Evolutionary conservation across 2,113 vertebrate genomes (phyloP).

Genomic region (Rissa tridactyla): DNA sequence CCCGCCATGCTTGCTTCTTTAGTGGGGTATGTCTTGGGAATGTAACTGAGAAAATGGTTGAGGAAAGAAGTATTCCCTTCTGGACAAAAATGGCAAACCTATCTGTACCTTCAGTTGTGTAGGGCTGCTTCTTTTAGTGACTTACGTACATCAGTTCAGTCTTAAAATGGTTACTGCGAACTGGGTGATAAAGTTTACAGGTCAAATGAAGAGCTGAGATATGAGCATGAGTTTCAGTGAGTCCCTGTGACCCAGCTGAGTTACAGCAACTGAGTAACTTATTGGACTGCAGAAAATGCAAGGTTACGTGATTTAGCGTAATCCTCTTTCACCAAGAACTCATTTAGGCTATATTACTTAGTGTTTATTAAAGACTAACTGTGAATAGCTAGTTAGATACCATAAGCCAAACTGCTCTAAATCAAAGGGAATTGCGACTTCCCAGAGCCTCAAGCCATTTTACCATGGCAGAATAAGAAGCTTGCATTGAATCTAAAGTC

Average conservation of each 20-base stretch:
- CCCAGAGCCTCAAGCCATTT: background rate
- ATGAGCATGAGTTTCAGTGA: background rate
- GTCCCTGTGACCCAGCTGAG: background rate
- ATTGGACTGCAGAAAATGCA: background rate
- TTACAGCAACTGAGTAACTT: background rate
- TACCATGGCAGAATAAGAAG: background rate
- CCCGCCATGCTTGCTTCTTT: background rate
- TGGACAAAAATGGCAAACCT: background rate
- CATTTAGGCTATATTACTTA: background rate
- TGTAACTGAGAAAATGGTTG: background rate
- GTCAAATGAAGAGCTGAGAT: background rate
- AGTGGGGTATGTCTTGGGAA: background rate
- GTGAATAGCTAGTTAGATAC: background rate
- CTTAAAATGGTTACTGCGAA: background rate
- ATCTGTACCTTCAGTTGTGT: background rate
- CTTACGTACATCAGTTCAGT: background rate
- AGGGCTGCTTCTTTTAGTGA: background rate
- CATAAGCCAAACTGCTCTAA: background rate
- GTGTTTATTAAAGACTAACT: background rate
- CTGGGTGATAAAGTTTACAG: background rate
- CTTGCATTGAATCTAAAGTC: background rate
- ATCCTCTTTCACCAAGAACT: background rate
- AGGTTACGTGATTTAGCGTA: background rate
- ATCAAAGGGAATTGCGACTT: background rate
- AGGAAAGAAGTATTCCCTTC: background rate